phyloP scores from a whole-genome alignment of 2,888 invertebrate genomes.

The Amphiduros pacificus region DNA sequence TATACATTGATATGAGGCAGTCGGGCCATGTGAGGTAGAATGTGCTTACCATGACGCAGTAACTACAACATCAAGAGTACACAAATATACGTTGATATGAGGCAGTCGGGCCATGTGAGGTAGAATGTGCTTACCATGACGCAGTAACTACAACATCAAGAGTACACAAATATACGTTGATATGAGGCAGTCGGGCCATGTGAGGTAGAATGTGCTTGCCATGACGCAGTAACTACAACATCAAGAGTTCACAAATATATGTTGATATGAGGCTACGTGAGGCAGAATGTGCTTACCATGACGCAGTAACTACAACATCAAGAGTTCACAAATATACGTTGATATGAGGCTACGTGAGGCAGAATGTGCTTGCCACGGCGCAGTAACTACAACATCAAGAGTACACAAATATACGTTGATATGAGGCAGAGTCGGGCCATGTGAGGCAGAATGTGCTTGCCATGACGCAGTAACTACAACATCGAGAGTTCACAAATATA shows the following conservation, averaged over 20 bases:
- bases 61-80: conserved; percentile 69
- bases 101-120: conserved; percentile 94
- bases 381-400: conserved; percentile 71
- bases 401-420: too few relatives aligned
- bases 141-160: conserved; percentile 72
- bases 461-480: conserved; percentile 83
- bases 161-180: too few relatives aligned
- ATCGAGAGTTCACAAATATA: too few relatives aligned
- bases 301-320: conserved; percentile 75
- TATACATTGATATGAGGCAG: conserved; percentile 38
- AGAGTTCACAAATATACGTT: too few relatives aligned
- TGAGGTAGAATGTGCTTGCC: conserved; percentile 90
- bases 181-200: conserved; percentile 91
- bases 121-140: conserved; percentile 84
- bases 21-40: conserved; percentile 93
- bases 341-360: conserved; percentile 94
- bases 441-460: conserved; percentile 88
- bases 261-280: conserved; percentile 94
- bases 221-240: conserved; percentile 81
- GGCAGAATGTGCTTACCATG: conserved; percentile 88
- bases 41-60: conserved; percentile 82
- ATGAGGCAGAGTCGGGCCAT: conserved; percentile 94
- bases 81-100: conserved; percentile 98
- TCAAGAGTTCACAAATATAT: too few relatives aligned
- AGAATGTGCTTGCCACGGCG: conserved; percentile 85